phyloP scores from a whole-genome alignment of 2,113 vertebrate genomes.

The Gopherus evgoodei region DNA sequence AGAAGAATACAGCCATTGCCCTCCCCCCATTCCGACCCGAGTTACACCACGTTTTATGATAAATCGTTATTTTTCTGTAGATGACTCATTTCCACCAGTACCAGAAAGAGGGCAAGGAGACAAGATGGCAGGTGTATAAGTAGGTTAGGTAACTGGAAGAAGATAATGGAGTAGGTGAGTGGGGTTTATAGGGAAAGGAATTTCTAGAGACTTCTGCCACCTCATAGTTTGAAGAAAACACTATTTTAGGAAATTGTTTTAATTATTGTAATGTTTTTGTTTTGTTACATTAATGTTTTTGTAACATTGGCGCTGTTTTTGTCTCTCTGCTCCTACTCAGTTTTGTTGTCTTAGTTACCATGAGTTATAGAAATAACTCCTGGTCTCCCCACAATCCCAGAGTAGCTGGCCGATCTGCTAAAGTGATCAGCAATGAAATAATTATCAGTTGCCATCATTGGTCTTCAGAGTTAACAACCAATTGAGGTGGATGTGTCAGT shows the following conservation, averaged over 20 bases:
- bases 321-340: background rate
- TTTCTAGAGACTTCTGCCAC: background rate
- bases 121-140: background rate
- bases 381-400: background rate
- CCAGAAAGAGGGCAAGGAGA: background rate
- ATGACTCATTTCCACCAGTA: background rate
- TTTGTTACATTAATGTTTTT: no score
- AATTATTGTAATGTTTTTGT: no score
- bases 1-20: background rate
- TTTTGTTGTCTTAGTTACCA: background rate
- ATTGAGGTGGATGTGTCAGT: background rate
- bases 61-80: background rate
- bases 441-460: accelerated
- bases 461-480: accelerated
- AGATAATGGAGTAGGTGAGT: background rate
- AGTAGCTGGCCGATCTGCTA: background rate
- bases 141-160: background rate
- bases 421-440: background rate
- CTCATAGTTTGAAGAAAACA: no score
- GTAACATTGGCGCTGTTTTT: background rate
- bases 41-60: accelerated
- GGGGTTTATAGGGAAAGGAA: background rate
- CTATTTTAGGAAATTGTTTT: no score
- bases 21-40: background rate
- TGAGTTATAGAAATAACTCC: background rate